Evolutionary conservation across 2,113 vertebrate species (phyloP).

Genomic region (Loxodonta africana): DNA sequence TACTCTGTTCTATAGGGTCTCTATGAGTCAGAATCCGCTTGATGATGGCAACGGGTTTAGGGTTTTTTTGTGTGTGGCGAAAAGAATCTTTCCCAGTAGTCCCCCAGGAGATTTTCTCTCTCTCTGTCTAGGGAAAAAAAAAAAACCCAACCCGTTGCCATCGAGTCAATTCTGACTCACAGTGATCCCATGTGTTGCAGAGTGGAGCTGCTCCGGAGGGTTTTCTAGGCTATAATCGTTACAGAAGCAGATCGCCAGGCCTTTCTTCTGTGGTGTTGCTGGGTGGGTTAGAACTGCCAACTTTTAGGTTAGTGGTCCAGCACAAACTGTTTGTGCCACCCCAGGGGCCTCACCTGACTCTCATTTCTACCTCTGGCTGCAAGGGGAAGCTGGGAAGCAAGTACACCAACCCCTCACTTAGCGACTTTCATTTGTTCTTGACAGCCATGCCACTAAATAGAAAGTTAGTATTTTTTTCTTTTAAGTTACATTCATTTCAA

Average conservation of each 20-base stretch:
- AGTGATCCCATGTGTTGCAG: not conserved
- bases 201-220: not conserved
- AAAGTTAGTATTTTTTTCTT: constrained; percentile 13
- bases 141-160: not conserved
- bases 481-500: constrained; percentile 46
- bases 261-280: not conserved
- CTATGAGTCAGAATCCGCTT: too few species aligned
- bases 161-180: not conserved
- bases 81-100: not conserved
- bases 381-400: not conserved
- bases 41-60: too few species aligned
- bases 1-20: too few species aligned
- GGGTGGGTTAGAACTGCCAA: not conserved
- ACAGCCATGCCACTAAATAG: constrained; percentile 3
- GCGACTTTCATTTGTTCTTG: constrained; percentile 34
- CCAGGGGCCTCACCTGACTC: not conserved
- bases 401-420: not conserved
- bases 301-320: not conserved
- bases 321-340: not conserved
- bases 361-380: not conserved
- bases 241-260: not conserved
- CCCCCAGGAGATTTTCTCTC: not conserved
- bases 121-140: not conserved
- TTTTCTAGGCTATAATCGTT: not conserved
- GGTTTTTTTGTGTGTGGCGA: too few species aligned